Evolutionary conservation across 2,797 vertebrate genomes (phyloP).

Genomic region (Melanotaenia parkinsoni): DNA sequence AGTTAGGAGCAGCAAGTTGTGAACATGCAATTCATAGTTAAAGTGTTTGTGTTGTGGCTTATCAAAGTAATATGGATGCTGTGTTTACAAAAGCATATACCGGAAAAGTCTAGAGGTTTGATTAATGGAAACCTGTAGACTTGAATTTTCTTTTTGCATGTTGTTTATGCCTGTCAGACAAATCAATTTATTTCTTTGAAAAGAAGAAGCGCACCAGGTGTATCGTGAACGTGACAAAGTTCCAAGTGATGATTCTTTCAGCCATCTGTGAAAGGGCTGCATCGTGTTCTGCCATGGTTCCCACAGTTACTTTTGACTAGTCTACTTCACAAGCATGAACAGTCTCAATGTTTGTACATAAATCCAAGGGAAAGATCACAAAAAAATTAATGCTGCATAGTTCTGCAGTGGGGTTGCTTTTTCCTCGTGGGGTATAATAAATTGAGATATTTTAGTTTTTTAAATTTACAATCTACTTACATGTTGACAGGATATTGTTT

Average conservation of each 20-base stretch:
- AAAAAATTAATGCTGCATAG: background rate
- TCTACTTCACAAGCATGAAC: slow-evolving; percentile 5
- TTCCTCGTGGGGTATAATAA: background rate
- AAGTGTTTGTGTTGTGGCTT: background rate
- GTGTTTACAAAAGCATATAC: background rate
- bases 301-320: slow-evolving; percentile 7
- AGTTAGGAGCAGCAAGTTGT: background rate
- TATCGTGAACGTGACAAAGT: slow-evolving; percentile 19
- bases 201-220: slow-evolving; percentile 12
- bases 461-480: background rate
- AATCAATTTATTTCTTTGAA: slow-evolving; percentile 8
- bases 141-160: background rate
- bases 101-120: background rate
- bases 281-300: slow-evolving; percentile 44
- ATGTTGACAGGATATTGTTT: background rate
- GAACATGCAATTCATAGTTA: background rate
- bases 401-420: background rate
- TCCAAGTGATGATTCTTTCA: slow-evolving; percentile 27
- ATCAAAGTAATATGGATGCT: background rate
- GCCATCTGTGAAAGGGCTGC: slow-evolving; percentile 44
- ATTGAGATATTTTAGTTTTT: background rate
- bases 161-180: slow-evolving; percentile 8
- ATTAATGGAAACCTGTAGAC: background rate
- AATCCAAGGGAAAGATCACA: background rate
- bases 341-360: background rate